phyloP scores from a whole-genome alignment of 2,797 vertebrate genomes.

The Falco rusticolus region DNA sequence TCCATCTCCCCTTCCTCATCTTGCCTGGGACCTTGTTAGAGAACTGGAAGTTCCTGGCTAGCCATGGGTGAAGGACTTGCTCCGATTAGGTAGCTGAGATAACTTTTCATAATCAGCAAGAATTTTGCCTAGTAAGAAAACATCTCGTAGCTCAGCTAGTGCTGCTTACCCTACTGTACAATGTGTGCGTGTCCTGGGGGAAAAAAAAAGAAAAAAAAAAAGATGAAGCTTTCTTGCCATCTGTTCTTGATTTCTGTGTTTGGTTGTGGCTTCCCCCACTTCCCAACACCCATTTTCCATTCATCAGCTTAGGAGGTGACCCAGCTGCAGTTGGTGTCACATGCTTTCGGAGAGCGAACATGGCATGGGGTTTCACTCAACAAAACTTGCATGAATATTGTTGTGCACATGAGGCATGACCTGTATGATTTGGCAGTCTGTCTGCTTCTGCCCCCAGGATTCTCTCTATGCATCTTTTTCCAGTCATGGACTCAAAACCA shows the following conservation, averaged over 20 bases:
- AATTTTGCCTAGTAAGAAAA: not conserved
- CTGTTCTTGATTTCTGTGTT: not conserved
- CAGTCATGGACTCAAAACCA: not conserved
- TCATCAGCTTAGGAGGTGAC: not conserved
- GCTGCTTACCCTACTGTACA: not conserved
- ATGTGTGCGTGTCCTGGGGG: not conserved
- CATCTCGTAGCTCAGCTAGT: not conserved
- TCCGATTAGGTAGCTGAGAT: not conserved
- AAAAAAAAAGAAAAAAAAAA: not conserved
- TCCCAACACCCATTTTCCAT: not conserved
- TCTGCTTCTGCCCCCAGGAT: not conserved
- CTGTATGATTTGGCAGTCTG: not conserved
- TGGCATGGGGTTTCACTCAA: constrained; percentile 15
- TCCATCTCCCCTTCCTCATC: not conserved
- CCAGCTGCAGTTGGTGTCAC: not conserved
- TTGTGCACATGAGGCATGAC: not conserved
- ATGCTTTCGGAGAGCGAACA: not conserved
- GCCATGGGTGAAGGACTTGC: not conserved
- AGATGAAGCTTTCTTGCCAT: not conserved
- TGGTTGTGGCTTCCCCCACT: not conserved
- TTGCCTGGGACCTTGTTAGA: not conserved
- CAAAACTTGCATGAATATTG: not conserved
- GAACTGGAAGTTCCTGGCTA: not conserved
- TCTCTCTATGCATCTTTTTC: not conserved
- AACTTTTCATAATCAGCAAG: not conserved